Conservation (phyloP, 2,888 invertebrate genomes). For the Anthrax anthrax region DNA sequence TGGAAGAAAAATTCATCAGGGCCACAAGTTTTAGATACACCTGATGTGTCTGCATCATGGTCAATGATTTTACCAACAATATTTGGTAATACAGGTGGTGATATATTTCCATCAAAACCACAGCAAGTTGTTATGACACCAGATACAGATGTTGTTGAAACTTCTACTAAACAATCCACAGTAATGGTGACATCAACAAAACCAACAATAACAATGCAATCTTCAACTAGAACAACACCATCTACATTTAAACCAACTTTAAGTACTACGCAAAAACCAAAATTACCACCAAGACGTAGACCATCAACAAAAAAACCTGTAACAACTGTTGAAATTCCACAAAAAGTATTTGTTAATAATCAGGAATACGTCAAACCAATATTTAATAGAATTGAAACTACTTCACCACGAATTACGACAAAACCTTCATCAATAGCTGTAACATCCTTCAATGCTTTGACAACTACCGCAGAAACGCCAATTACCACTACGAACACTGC, state of each 20-base stretch:
- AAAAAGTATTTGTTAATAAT: constrained; percentile 26
- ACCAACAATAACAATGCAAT: no score
- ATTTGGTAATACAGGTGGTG: constrained; percentile 54
- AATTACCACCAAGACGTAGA: constrained; percentile 8
- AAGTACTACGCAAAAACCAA: constrained; percentile 2
- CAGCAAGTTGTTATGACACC: constrained; percentile 33
- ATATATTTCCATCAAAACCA: constrained; percentile 40
- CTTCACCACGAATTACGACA: not conserved
- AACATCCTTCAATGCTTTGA: not conserved
- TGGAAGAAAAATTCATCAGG: constrained; percentile 40
- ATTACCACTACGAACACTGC: no score
- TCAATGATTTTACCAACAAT: constrained; percentile 68
- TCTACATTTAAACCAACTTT: constrained; percentile 4
- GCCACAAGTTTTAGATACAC: constrained; percentile 46
- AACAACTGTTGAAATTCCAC: constrained; percentile 8
- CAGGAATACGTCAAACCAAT: constrained; percentile 23
- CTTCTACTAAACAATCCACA: constrained; percentile 19
- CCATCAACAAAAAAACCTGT: constrained; percentile 22
- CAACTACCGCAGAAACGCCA: constrained; percentile 10
- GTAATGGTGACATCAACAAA: no score
- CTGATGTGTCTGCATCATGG: constrained; percentile 64
- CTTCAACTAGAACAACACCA: not conserved
- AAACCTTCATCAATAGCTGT: not conserved
- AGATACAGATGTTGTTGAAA: constrained; percentile 31
- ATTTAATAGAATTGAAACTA: constrained; percentile 2